Base-by-base conservation (phyloP, 1,140 invertebrate species). In the Drosophila teissieri region DNA sequence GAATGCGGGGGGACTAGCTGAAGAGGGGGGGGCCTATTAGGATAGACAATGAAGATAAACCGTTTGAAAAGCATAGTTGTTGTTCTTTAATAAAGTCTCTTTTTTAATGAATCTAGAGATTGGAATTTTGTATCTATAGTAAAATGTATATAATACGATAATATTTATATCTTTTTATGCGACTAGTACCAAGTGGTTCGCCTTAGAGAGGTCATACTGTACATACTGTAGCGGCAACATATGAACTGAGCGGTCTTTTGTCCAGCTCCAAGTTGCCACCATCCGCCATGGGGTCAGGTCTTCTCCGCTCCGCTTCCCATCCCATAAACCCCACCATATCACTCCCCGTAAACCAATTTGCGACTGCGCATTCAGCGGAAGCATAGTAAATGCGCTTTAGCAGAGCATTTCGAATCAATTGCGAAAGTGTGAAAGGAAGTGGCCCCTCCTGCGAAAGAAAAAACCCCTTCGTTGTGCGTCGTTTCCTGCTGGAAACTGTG, bases 291-390 rank as follows among this genome's bases (percentile, higher is more conserved):
- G 24, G 17, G 49, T 52, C 49, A 52, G 49, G 15, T 36, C 31
- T 51, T 51, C 4, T 15, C 11, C 34, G 48, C 49, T 12, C 10
- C 31, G n/a, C 48, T 12, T 31, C 15, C 19, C 31, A 52, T 36
- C n/a, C 31, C 48, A 34, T 5, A 17, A 12, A 15, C 6, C 40
- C 27, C 61, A 49, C 7, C 45, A 49, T 27, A 34, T 31, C 37
- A 15, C 49, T 19, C 57, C 10, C 27, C 19, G 44, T 19, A 19
- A 54, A 40, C 10, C 51, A 70, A 68, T 70, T 68, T 68, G 80
- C 69, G 58, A 69, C 62, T 82, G 73, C 60, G 73, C 73, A 74
- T 76, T 37, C 19, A 69, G 51, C 79, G 69, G 63, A 82, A 69
- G 74, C 80, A 53, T 44, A 49, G 55, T 70, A 45, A 80, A 75